Evolutionary conservation across 2,797 vertebrate species (phyloP), one percentile per base, ranked within the genome.

Genomic region (Phyllotis vaccarum): DNA sequence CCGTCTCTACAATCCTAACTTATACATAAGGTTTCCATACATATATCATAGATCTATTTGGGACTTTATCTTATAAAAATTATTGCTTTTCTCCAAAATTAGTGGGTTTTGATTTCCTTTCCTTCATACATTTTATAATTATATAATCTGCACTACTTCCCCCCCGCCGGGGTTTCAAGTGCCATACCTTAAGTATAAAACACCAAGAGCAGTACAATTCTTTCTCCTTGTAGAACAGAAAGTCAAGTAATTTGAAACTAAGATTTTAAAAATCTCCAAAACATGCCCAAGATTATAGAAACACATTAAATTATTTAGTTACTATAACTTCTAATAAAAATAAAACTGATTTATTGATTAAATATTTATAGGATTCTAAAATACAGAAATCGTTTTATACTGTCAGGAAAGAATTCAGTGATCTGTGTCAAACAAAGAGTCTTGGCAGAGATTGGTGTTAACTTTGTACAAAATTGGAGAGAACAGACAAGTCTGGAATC

Each of bases 221-320:
- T 62, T 78, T 66, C 56, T 62, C 70, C 27, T 70, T 80, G 2
- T 56, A 80, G 17, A 40, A 68, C 62, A 19, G 3, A 90, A 91
- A 46, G 29, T 80, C 43, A 79, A 87, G 29, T 46, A 68, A 64
- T 75, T 46, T 80, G n/a, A 89, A 92, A 46, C 3, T 13, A 11
- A 54, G 40, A 68, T 58, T 64, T 74, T 88, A 83, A 83, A 95
- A 92, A 83, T 66, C 11, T 97, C 22, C 14, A 43, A 78, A 76
- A 83, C 9, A 1, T 62, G 27, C 34, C 10, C 2, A 3, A 62
- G 29, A 95, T 16, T 40, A 83, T 83, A 93, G 40, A 92, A 91
- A 75, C 8, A 85, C 11, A 78, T 21, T 8, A 24, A 72, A 95
- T 46, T 52, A 92, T 86, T 34, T 85, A 95, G 49, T 10, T 91